A percentile compares a stretch with the other conserved stretches of the same genome.
Conservation (phyloP, 2,888 invertebrate species). For the Fragum sueziense region DNA sequence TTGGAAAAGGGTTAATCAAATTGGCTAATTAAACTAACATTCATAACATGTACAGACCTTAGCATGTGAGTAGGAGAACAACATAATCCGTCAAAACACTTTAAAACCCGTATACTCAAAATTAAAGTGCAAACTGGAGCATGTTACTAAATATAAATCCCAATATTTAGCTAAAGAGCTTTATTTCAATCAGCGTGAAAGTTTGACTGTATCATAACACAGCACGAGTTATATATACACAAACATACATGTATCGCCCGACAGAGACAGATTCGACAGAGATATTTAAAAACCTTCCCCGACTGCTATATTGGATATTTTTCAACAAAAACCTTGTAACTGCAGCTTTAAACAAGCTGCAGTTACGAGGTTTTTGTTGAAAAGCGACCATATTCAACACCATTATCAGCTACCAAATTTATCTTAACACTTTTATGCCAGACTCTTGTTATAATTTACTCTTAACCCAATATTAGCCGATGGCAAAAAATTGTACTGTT, state of each 20-base stretch:
- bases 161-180: slow-evolving; percentile 17
- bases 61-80: no score
- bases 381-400: background rate
- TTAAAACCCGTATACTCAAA: background rate
- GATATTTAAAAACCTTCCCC: background rate
- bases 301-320: no score
- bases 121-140: background rate
- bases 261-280: no score
- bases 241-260: slow-evolving; percentile 24
- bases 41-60: no score
- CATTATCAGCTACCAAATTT: slow-evolving; percentile 29
- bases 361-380: no score
- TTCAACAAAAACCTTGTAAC: no score
- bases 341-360: no score
- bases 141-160: slow-evolving; percentile 9
- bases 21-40: no score
- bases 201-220: slow-evolving; percentile 16
- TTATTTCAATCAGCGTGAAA: slow-evolving; percentile 20
- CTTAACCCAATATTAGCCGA: no score
- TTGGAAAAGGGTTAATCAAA: no score
- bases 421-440: slow-evolving; percentile 8
- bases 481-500: no score
- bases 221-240: slow-evolving; percentile 15
- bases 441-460: no score
- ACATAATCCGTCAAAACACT: background rate